phyloP scores from a whole-genome alignment of 2,888 invertebrate species.

The Ptilodon capucinus region DNA sequence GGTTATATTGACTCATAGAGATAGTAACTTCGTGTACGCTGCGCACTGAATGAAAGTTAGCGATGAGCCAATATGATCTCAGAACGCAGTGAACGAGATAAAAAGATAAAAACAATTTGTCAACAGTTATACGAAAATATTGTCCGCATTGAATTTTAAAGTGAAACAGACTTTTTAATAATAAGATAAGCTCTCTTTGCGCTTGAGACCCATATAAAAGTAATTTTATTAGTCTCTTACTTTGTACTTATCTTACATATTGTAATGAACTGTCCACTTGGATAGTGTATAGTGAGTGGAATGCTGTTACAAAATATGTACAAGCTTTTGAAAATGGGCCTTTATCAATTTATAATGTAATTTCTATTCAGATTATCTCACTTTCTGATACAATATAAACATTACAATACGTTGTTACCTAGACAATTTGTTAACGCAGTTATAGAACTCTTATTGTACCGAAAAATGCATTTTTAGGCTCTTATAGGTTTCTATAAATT shows the following conservation, averaged over 20 bases:
- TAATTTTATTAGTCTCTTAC: conserved; percentile 44
- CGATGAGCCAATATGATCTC: no score
- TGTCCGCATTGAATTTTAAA: conserved; percentile 39
- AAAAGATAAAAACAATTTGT: conserved; percentile 14
- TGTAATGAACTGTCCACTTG: conserved; percentile 38
- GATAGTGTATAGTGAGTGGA: conserved; percentile 28
- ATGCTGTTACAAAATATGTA: conserved; percentile 18
- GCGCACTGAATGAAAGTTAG: no score
- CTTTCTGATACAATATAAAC: not conserved
- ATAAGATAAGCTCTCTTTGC: conserved; percentile 35
- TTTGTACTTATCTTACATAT: conserved; percentile 40
- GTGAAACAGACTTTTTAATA: conserved; percentile 36
- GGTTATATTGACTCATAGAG: no score
- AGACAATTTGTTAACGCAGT: no score
- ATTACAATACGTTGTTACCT: no score
- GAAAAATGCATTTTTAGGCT: no score
- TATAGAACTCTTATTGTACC: no score
- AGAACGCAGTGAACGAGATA: conserved; percentile 8
- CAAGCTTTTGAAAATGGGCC: conserved; percentile 12
- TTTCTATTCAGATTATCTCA: not conserved
- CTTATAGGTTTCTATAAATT: no score
- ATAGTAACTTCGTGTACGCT: no score
- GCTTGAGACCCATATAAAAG: conserved; percentile 39
- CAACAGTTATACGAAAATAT: conserved; percentile 33
- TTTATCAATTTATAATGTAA: not conserved